Percentiles rank a stretch among this genome's conserved stretches.
phyloP scores from a whole-genome alignment of 2,113 vertebrate genomes.

The Phrynocephalus versicolor region DNA sequence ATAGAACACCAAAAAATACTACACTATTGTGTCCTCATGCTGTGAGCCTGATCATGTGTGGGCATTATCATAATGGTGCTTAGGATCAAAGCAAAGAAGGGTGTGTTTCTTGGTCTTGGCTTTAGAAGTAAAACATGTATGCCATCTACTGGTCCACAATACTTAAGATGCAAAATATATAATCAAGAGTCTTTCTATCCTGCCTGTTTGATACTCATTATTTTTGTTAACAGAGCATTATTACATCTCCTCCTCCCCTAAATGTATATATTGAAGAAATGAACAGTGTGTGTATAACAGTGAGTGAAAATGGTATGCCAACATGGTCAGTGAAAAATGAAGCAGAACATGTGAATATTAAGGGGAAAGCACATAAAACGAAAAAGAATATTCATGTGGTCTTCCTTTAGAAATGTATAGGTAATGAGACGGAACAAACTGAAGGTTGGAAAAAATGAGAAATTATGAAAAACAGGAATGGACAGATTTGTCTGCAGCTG shows the following conservation, averaged over 20 bases:
- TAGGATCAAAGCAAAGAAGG: neutral
- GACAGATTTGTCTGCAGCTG: neutral
- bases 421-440: neutral
- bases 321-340: too few relatives aligned
- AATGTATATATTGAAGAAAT: neutral
- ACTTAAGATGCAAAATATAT: neutral
- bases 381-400: neutral
- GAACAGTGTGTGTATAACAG: neutral
- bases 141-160: constrained; percentile 15
- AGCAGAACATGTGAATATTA: neutral
- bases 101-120: neutral
- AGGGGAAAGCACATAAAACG: neutral
- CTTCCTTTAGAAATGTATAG: neutral
- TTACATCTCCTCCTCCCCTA: neutral
- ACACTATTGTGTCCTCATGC: neutral
- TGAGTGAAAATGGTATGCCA: neutral
- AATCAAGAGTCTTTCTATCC: neutral
- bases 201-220: neutral
- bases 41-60: neutral
- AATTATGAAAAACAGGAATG: neutral
- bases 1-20: neutral
- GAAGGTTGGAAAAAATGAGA: neutral
- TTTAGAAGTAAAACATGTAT: constrained; percentile 25
- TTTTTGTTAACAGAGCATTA: neutral
- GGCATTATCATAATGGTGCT: neutral